These are phyloP conservation scores for Sipha maydis DNA, from an alignment of 2,888 invertebrate genomes.

Conservation along the genomic window DNA sequence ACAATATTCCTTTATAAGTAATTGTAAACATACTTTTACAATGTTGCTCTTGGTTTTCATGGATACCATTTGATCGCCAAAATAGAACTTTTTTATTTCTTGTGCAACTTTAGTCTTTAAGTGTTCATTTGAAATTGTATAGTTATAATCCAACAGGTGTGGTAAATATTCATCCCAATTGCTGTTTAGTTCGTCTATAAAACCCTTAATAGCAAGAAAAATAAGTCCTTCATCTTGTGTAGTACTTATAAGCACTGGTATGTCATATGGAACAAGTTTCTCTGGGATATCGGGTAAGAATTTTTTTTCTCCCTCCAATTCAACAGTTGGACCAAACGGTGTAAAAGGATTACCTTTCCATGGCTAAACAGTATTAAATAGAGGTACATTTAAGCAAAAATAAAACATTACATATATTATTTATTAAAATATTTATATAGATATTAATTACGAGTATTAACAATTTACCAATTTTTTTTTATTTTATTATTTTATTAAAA, in stretches of 20 bases:
- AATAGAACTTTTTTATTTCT: conserved; percentile 64
- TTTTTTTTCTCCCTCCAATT: conserved; percentile 71
- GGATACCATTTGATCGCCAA: conserved; percentile 63
- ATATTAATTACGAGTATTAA: too few relatives aligned
- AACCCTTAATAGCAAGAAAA: conserved; percentile 58
- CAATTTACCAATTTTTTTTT: background rate
- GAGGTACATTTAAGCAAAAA: background rate
- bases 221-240: conserved; percentile 79
- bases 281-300: conserved; percentile 77
- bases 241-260: conserved; percentile 77
- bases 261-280: conserved; percentile 72
- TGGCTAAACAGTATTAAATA: conserved; percentile 67
- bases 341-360: conserved; percentile 77
- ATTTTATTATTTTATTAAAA: background rate
- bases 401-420: too few relatives aligned
- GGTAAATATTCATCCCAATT: conserved; percentile 65
- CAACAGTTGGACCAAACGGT: conserved; percentile 79
- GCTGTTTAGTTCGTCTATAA: conserved; percentile 64
- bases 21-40: conserved; percentile 57
- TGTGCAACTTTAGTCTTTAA: conserved; percentile 62
- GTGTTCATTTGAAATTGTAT: conserved; percentile 63
- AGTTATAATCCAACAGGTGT: conserved; percentile 65
- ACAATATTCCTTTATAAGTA: too few relatives aligned
- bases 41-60: conserved; percentile 52
- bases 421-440: too few relatives aligned